Evolutionary conservation across 1,140 invertebrate species (phyloP).

Genomic region (Anoplophora glabripennis): DNA sequence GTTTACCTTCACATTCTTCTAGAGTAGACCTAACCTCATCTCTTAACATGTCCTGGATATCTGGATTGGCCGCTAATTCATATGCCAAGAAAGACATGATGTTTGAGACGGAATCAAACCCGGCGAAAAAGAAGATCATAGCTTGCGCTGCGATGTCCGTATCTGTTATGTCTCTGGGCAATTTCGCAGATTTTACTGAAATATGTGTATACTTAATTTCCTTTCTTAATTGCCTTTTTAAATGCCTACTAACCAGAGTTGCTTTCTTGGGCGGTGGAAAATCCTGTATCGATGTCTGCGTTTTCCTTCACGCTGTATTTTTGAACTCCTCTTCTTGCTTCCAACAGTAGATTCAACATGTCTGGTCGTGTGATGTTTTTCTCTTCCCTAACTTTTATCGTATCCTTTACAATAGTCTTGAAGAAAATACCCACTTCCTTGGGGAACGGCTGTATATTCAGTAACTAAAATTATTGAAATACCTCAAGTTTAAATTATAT

Average conservation of each 20-base stretch:
- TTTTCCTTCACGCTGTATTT: conserved; percentile 24
- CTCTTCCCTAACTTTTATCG: conserved; percentile 44
- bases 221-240: conserved; percentile 50
- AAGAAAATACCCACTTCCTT: conserved; percentile 23
- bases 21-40: conserved; percentile 39
- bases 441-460: background rate
- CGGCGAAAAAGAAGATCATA: conserved; percentile 61
- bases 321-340: conserved; percentile 42
- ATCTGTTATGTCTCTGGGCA: conserved; percentile 14
- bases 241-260: conserved; percentile 28
- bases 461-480: background rate
- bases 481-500: conserved; percentile 6
- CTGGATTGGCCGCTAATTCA: conserved; percentile 54
- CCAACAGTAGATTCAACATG: conserved; percentile 49
- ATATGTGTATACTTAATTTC: no score
- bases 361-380: conserved; percentile 45
- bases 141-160: conserved; percentile 51
- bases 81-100: conserved; percentile 41
- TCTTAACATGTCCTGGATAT: conserved; percentile 51
- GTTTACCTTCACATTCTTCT: conserved; percentile 23
- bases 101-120: conserved; percentile 57
- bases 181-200: conserved; percentile 9
- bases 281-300: conserved; percentile 48
- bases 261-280: conserved; percentile 50
- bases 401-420: conserved; percentile 36